A percentile compares a stretch with the other conserved stretches of the same genome.
Evolutionary conservation across 92 coral and sea anemone species (phyloP).

Genomic region (Metridium senile): DNA sequence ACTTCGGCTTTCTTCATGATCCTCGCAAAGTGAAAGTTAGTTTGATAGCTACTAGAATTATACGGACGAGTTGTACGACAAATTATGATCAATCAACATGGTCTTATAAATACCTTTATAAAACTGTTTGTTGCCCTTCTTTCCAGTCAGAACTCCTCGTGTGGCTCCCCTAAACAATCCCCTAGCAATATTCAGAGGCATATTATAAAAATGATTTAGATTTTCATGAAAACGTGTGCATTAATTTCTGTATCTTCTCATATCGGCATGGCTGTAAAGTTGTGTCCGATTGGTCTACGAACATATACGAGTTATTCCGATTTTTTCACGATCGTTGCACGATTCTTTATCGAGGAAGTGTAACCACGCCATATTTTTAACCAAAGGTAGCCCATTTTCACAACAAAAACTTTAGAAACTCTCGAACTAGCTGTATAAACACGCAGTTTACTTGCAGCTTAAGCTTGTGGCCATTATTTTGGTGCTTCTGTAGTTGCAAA

Average conservation of each 20-base stretch:
- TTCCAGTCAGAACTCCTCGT: constrained; percentile 93
- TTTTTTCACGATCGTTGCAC: neutral
- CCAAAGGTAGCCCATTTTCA: neutral
- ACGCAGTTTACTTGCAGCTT: too few species aligned
- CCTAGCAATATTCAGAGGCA: constrained; percentile 87
- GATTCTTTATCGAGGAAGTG: neutral
- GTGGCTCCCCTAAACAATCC: constrained; percentile 94
- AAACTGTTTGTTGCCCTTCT: constrained; percentile 93
- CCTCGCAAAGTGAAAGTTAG: too few species aligned
- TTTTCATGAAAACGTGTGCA: neutral
- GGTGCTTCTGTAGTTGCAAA: neutral
- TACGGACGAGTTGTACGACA: too few species aligned
- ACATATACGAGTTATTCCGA: neutral
- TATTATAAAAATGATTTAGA: neutral
- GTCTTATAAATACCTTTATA: constrained; percentile 80
- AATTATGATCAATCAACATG: too few species aligned
- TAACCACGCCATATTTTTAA: neutral
- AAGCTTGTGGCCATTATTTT: neutral
- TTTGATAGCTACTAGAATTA: too few species aligned
- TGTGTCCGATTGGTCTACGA: too few species aligned
- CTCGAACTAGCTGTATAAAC: too few species aligned
- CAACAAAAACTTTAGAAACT: too few species aligned
- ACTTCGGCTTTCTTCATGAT: too few species aligned
- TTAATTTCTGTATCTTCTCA: too few species aligned
- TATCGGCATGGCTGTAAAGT: too few species aligned